Evolutionary conservation across 2,113 vertebrate species (phyloP).

Genomic region (Chionis minor): DNA sequence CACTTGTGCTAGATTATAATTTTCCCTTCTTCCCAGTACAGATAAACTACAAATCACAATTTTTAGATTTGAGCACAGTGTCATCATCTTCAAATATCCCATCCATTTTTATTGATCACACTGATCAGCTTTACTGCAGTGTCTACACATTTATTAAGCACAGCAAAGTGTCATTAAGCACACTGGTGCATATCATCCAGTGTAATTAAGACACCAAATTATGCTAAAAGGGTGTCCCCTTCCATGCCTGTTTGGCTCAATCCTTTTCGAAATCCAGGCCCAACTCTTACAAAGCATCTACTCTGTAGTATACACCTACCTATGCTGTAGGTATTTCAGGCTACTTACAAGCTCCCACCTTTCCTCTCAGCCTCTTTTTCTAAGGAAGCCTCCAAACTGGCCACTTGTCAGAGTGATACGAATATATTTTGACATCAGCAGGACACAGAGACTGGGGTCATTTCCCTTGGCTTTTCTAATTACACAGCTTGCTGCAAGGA

Average conservation of each 20-base stretch:
- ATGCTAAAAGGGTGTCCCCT: background rate
- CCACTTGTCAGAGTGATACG: conserved; percentile 68
- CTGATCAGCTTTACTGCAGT: background rate
- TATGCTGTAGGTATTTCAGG: background rate
- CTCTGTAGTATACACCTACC: background rate
- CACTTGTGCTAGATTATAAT: background rate
- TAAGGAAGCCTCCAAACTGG: conserved; percentile 44
- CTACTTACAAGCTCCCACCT: background rate
- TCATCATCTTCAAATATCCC: background rate
- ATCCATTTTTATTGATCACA: background rate
- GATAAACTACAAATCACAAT: background rate
- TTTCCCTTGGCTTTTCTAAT: conserved; percentile 74
- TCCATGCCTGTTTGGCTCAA: background rate
- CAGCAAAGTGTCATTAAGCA: background rate
- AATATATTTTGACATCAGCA: conserved; percentile 75
- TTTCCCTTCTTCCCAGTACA: background rate
- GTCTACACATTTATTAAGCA: background rate
- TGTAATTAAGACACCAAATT: background rate
- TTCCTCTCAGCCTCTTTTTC: background rate
- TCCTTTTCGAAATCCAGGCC: background rate
- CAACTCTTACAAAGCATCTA: background rate
- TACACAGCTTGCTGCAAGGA: conserved; percentile 73
- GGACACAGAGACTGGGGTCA: conserved; percentile 68
- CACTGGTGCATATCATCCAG: background rate
- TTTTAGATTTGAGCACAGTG: background rate